These are phyloP conservation scores for Drosophila putrida DNA, from an alignment of 2,888 invertebrate species.

Conservation along the genomic window DNA sequence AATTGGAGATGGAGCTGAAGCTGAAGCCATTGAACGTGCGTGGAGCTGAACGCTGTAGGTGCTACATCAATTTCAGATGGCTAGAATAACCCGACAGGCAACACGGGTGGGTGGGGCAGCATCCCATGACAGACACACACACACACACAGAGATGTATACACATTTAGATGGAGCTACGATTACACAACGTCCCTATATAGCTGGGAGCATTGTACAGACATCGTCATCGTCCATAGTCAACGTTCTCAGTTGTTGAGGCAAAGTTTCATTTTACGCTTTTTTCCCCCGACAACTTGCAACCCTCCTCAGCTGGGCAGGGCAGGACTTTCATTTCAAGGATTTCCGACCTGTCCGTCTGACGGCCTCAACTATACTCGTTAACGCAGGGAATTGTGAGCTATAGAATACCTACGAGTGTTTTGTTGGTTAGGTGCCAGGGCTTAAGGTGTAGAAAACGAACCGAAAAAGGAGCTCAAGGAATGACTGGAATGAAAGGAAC, in stretches of 20 bases:
- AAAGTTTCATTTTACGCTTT: conserved; percentile 70
- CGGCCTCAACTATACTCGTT: conserved; percentile 56
- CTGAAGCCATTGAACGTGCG: conserved; percentile 65
- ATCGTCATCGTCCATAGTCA: conserved; percentile 37
- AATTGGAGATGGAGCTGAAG: conserved; percentile 31
- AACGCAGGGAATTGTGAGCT: conserved; percentile 38
- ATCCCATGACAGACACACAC: conserved; percentile 39
- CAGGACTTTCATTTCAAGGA: conserved; percentile 77
- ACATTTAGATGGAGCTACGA: conserved; percentile 56
- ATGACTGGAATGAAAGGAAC: conserved; percentile 2
- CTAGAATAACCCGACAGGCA: conserved; percentile 46
- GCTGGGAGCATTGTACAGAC: conserved; percentile 61
- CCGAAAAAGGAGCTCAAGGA: conserved; percentile 11
- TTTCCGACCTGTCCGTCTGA: conserved; percentile 68
- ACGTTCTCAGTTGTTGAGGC: conserved; percentile 55
- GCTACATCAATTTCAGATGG: conserved; percentile 78
- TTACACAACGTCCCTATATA: conserved; percentile 67
- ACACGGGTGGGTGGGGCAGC: conserved; percentile 42
- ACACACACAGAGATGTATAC: conserved; percentile 15
- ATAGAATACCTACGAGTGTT: conserved; percentile 70
- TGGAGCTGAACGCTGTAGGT: conserved; percentile 66
- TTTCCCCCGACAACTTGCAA: conserved; percentile 43
- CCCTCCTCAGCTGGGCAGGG: conserved; percentile 50
- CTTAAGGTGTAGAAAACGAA: conserved; percentile 8
- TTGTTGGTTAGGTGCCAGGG: conserved; percentile 40